phyloP scores from a whole-genome alignment of 2,888 invertebrate genomes.

The Campopleginae sp. region DNA sequence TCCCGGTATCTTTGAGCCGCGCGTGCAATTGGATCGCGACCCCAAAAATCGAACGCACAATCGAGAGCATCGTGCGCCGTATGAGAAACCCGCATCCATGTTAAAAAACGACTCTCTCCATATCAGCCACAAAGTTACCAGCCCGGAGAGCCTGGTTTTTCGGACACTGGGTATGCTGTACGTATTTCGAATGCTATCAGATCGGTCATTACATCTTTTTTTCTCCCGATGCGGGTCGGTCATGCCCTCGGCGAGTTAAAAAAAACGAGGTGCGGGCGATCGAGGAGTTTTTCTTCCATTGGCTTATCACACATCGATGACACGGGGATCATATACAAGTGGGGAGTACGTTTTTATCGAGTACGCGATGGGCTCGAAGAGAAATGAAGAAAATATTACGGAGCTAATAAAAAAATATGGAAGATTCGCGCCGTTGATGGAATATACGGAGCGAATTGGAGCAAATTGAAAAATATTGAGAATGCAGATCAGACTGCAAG shows the following conservation, averaged over 20 bases:
- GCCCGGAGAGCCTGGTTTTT: not conserved
- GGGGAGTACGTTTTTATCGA: not conserved
- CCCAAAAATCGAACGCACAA: constrained; percentile 65
- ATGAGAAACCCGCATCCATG: constrained; percentile 39
- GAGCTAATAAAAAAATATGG: not conserved
- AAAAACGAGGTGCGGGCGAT: constrained; percentile 45
- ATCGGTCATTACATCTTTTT: constrained; percentile 45
- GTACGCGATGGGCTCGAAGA: not conserved
- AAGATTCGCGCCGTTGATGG: not conserved
- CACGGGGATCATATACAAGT: not conserved
- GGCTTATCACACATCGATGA: not conserved
- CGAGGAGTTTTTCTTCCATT: constrained; percentile 37
- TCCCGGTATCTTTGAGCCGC: constrained; percentile 40
- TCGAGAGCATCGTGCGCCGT: constrained; percentile 34
- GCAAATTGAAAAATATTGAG: not conserved
- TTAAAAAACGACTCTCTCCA: constrained; percentile 15
- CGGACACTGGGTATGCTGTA: not conserved
- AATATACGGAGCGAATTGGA: not conserved
- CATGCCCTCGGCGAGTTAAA: constrained; percentile 61
- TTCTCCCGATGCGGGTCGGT: constrained; percentile 64
- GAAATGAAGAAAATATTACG: not conserved
- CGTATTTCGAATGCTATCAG: not conserved
- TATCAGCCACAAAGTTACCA: not conserved
- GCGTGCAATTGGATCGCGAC: constrained; percentile 69
- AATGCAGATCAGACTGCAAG: constrained; percentile 20